Conservation (phyloP, 2,888 invertebrate species). For the Gymnocheta viridis region DNA sequence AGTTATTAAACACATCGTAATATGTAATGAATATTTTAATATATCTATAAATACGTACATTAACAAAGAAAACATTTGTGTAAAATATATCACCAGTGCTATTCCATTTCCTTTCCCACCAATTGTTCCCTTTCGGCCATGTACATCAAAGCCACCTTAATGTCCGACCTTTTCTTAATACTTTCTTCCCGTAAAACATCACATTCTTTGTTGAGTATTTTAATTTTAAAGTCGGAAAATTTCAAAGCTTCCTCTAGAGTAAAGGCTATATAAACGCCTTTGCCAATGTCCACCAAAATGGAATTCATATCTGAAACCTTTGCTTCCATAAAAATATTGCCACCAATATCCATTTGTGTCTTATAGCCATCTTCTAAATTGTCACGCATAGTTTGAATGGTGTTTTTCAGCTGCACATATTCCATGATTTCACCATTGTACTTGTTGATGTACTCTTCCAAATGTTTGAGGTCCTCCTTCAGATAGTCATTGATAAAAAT, state of each 20-base stretch:
- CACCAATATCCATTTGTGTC: conserved; percentile 91
- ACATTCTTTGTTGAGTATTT: conserved; percentile 85
- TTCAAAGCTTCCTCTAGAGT: conserved; percentile 87
- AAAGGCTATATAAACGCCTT: conserved; percentile 89
- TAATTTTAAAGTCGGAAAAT: conserved; percentile 87
- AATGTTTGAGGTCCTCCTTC: conserved; percentile 86
- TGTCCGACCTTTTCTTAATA: conserved; percentile 88
- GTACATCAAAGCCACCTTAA: conserved; percentile 89
- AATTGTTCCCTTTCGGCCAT: conserved; percentile 84
- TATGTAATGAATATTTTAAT: neutral
- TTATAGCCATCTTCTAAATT: conserved; percentile 84
- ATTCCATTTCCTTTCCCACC: neutral
- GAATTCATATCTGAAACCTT: conserved; percentile 85
- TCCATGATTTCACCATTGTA: conserved; percentile 88
- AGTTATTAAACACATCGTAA: neutral
- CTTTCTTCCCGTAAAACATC: conserved; percentile 86
- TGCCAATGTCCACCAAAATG: conserved; percentile 89
- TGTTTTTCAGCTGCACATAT: conserved; percentile 87
- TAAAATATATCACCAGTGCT: neutral
- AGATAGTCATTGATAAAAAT: conserved; percentile 90
- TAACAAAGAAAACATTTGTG: neutral
- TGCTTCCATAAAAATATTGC: conserved; percentile 89
- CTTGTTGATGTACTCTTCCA: conserved; percentile 84
- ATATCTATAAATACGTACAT: neutral
- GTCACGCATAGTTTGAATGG: conserved; percentile 85